Conservation (phyloP, 1,140 invertebrate genomes). For the Leptinotarsa texana region DNA sequence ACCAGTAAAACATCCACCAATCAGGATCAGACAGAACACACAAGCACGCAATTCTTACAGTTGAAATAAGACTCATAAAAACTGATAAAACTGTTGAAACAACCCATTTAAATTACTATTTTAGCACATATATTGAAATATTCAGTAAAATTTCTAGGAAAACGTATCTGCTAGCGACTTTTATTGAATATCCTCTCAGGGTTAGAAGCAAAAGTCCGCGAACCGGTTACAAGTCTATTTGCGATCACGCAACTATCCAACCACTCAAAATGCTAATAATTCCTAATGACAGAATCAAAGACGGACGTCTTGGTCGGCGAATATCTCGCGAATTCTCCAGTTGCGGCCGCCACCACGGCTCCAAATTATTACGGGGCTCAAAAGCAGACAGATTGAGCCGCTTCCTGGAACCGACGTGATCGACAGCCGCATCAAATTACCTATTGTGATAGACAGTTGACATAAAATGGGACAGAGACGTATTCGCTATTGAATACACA, state of each 20-base stretch:
- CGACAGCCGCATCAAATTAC: slow-evolving; percentile 47
- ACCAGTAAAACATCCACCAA: no score
- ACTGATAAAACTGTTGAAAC: no score
- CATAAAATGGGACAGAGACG: slow-evolving; percentile 30
- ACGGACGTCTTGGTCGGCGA: slow-evolving; percentile 29
- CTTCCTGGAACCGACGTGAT: slow-evolving; percentile 48
- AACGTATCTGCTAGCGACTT: no score
- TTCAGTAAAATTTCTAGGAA: no score
- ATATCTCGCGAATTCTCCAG: slow-evolving; percentile 38
- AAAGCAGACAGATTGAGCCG: slow-evolving; percentile 43
- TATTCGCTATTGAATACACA: background rate
- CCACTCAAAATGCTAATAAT: slow-evolving; percentile 21
- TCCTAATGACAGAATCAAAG: slow-evolving; percentile 26
- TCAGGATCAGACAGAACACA: no score
- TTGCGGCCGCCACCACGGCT: slow-evolving; percentile 34
- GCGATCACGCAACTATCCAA: background rate
- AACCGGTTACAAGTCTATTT: slow-evolving; percentile 24
- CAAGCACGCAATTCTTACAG: no score
- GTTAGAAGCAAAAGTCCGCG: background rate
- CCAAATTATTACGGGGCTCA: slow-evolving; percentile 39
- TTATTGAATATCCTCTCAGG: no score
- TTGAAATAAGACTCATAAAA: no score
- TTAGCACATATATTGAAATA: no score
- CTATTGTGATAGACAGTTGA: slow-evolving; percentile 45
- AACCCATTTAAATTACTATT: no score